These are phyloP conservation scores for Paramacrobiotus metropolitanus DNA, from an alignment of 1,140 invertebrate genomes.

Conservation along the genomic window DNA sequence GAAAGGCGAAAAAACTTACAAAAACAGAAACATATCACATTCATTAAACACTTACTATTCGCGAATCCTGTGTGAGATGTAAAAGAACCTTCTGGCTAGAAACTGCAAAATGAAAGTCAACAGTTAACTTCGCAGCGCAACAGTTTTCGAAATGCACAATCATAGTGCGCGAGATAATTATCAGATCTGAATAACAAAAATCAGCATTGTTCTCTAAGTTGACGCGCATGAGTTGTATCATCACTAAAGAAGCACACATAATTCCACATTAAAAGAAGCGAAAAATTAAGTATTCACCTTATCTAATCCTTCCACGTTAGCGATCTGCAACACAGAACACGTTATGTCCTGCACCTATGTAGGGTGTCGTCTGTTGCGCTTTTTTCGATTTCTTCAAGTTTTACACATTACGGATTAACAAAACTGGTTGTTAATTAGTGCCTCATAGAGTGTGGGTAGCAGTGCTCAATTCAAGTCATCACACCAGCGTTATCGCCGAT, in stretches of 20 bases:
- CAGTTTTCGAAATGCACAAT: no score
- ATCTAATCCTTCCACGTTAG: no score
- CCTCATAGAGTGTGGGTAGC: neutral
- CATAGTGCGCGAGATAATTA: neutral
- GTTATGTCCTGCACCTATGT: no score
- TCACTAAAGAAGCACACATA: neutral
- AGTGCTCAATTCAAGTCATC: neutral
- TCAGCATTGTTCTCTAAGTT: neutral
- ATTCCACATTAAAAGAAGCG: neutral
- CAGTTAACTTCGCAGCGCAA: no score
- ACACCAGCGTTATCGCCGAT: neutral
- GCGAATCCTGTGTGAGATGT: neutral
- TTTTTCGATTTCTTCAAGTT: neutral
- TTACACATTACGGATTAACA: no score
- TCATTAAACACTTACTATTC: neutral
- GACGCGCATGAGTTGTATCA: neutral
- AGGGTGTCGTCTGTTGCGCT: no score
- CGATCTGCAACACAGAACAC: no score
- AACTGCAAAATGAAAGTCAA: neutral
- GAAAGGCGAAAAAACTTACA: no score
- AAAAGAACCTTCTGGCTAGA: neutral
- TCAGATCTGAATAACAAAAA: neutral
- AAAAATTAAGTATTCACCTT: neutral
- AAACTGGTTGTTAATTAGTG: no score
- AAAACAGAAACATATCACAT: neutral